These are phyloP conservation scores for Vidua macroura DNA, from an alignment of 2,113 vertebrate genomes.

Conservation along the genomic window DNA sequence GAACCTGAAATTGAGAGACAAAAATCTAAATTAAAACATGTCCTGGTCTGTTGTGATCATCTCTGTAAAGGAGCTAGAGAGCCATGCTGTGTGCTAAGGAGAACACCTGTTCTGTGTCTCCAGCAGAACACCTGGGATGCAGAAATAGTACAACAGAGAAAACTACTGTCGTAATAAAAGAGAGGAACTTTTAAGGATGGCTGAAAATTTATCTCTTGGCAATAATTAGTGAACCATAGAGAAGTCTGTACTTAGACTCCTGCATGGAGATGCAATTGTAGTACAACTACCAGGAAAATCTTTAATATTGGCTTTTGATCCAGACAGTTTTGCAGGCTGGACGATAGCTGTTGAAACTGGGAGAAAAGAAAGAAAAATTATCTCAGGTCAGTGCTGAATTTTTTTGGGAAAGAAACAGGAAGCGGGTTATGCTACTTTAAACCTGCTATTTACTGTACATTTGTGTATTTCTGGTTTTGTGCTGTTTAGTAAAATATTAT, in stretches of 20 bases:
- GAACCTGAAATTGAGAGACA: neutral
- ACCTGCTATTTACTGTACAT: neutral
- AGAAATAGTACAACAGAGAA: neutral
- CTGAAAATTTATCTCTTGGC: neutral
- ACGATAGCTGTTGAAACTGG: neutral
- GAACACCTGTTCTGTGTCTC: neutral
- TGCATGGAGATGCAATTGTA: neutral
- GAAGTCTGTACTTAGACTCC: neutral
- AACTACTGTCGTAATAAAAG: neutral
- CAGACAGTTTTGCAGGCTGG: neutral
- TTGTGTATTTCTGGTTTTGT: conserved; percentile 19
- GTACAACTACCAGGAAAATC: neutral
- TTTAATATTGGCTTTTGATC: neutral
- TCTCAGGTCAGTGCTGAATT: neutral
- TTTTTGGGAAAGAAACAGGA: neutral
- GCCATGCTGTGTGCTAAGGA: neutral
- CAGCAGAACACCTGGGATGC: neutral
- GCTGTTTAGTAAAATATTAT: neutral
- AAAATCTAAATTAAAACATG: neutral
- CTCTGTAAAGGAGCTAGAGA: neutral
- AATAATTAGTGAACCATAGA: neutral
- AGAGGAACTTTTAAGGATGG: neutral
- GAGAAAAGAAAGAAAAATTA: neutral
- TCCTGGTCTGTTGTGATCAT: neutral
- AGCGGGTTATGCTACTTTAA: neutral